Conservation (phyloP, 2,113 vertebrate species). For the Pluvianellus socialis region DNA sequence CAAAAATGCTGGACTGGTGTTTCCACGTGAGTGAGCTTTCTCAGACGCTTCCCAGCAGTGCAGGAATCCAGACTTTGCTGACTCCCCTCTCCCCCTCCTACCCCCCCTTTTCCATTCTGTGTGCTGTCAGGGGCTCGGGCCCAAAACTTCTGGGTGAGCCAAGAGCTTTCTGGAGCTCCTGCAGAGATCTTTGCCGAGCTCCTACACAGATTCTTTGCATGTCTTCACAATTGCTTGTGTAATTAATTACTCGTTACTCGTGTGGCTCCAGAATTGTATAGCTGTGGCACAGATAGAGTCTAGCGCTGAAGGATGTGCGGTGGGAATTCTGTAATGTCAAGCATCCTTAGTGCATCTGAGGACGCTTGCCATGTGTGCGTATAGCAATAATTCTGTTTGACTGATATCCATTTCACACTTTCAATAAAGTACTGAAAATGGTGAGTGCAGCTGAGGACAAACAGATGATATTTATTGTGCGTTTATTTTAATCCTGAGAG, state of each 20-base stretch:
- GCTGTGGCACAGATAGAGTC: not conserved
- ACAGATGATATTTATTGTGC: constrained; percentile 19
- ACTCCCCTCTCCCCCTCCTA: accelerated
- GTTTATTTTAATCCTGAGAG: constrained; percentile 28
- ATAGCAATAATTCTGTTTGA: constrained; percentile 41
- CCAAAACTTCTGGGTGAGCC: not conserved
- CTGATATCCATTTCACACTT: constrained; percentile 51
- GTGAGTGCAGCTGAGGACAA: constrained; percentile 59
- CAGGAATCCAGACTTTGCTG: not conserved
- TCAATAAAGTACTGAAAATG: constrained; percentile 39
- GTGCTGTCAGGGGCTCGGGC: not conserved
- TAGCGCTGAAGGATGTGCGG: not conserved
- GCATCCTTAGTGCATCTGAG: constrained; percentile 28
- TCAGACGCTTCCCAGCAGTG: not conserved
- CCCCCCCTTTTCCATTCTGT: not conserved
- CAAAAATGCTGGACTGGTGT: not conserved
- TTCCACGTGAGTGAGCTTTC: not conserved
- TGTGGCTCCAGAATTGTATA: not conserved
- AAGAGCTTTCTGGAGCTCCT: constrained; percentile 33
- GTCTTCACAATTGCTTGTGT: constrained; percentile 21
- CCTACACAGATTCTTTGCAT: constrained; percentile 35
- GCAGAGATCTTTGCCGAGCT: constrained; percentile 6
- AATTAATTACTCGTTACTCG: constrained; percentile 25
- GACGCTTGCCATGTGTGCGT: constrained; percentile 1
- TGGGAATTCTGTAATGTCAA: constrained; percentile 36